Evolutionary conservation across 1,140 invertebrate genomes (phyloP), one percentile per base, ranked within the genome.

Genomic region (Drosophila kanapiae): DNA sequence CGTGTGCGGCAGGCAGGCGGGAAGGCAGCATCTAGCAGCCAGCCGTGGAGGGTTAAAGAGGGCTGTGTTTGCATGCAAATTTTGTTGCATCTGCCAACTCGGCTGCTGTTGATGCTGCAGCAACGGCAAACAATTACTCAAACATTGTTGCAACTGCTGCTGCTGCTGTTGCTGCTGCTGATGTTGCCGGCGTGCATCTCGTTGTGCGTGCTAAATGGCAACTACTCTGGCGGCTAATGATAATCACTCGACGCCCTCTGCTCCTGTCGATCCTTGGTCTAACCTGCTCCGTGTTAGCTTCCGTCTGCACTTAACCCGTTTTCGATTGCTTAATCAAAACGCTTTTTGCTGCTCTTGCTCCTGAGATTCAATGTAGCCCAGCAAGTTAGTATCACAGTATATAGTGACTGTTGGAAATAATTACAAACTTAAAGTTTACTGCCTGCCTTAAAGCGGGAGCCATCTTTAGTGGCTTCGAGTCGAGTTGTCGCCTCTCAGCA

Each of bases 171-270:
- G 58, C 29, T 70, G 58, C 37, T 60, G 62, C 29, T 72, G 62
- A 13, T 81, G 58, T 18, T 62, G 62, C 38, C 59, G 59, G 35
- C 45, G 59, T 45, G 67, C 67, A 49, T 74, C 59, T 78, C 74
- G 74, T 85, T 85, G 85, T 88, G 85, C 84, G 81, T 90, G 85
- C 80, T 81, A 84, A 88, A 88, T 90, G 85, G 85, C 74, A 78
- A 81, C 85, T 75, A 72, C 71, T 81, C 84, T 75, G 81, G 62
- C 69, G 81, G 77, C 81, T 88, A 88, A 88, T 81, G 85, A 88
- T 88, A 85, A 90, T 88, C 83, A 88, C 83, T 88, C 80, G 53
- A 63, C 81, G 65, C 60, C 59, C 82, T 67, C 53, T 47, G 18
- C 45, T 47, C 51, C 60, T 45, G 74, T 53, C 53, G 54, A 56